Base-by-base conservation (phyloP, 2,797 vertebrate species). In the Cygnus olor region DNA sequence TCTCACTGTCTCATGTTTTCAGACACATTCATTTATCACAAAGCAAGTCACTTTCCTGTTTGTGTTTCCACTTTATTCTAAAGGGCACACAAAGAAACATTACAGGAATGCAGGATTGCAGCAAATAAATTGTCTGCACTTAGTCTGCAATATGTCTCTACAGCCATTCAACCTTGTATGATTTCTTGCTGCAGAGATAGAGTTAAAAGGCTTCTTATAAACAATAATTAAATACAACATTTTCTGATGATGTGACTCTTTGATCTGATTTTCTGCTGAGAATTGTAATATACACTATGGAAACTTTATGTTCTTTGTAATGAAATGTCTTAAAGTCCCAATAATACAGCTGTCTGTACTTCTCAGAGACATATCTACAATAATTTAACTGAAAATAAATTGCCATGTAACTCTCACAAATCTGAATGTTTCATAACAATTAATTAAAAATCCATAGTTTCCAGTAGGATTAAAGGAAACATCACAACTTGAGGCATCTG, bases 41-140 rank as follows among this genome's bases (percentile, higher is more conserved):
- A 88, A 94, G 65, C 80, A 96, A 97, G 96, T 92, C 93, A 97
- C 95, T 97, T 95, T 82, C 80, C 91, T 98, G 89, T 97, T 98
- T 98, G 94, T 96, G 80, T 98, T 98, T 98, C 97, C 94, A 97
- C 96, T 97, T 96, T 95, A 89, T 91, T 97, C 88, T 94, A 96
- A 97, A 97, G 95, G 82, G 93, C 88, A 94, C 88, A 81, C 36
- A 86, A 66, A 93, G 96, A 98, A 98, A 90, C 89, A 97, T 95
- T 86, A 88, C 68, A 98, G 76, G 96, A 98, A 97, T 96, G 95
- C 74, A 89, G 61, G 64, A 28, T 84, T 96, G 73, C 94, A 94
- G 92, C 93, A 97, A 95, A 97, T 95, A 96, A 95, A 97, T 97
- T 96, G 94, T 97, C 89, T 92, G 65, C 51, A 73, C 85, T 36